phyloP scores from a whole-genome alignment of 2,113 vertebrate species.

The Barbus barbus region DNA sequence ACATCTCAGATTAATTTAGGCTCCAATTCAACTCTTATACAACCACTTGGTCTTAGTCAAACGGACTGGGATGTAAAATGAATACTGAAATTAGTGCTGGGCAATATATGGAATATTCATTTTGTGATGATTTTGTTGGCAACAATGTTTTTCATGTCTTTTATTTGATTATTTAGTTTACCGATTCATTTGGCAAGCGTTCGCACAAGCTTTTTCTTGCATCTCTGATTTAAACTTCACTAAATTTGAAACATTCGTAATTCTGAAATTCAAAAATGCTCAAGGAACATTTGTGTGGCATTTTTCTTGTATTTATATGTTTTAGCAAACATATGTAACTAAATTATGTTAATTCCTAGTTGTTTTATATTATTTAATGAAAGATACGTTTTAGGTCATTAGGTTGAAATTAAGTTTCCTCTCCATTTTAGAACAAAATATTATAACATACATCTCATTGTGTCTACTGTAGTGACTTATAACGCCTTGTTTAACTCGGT shows the following conservation, averaged over 20 bases:
- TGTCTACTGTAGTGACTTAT: neutral
- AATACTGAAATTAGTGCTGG: neutral
- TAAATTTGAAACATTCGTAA: too few species aligned
- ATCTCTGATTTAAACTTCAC: neutral
- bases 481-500: neutral
- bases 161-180: neutral
- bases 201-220: neutral
- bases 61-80: neutral
- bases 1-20: neutral
- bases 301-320: too few species aligned
- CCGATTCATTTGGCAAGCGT: too few species aligned
- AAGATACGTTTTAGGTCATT: neutral
- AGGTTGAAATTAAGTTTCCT: neutral
- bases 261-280: too few species aligned
- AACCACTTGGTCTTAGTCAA: neutral
- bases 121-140: neutral
- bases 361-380: too few species aligned
- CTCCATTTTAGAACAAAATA: neutral
- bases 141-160: neutral
- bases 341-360: too few species aligned
- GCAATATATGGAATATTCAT: neutral
- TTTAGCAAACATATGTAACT: too few species aligned
- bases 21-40: neutral
- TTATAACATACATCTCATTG: neutral
- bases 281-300: too few species aligned